A percentile compares a stretch with the other conserved stretches of the same genome.
Evolutionary conservation across 2,888 invertebrate genomes (phyloP).

Genomic region (Drosophila algonquin): DNA sequence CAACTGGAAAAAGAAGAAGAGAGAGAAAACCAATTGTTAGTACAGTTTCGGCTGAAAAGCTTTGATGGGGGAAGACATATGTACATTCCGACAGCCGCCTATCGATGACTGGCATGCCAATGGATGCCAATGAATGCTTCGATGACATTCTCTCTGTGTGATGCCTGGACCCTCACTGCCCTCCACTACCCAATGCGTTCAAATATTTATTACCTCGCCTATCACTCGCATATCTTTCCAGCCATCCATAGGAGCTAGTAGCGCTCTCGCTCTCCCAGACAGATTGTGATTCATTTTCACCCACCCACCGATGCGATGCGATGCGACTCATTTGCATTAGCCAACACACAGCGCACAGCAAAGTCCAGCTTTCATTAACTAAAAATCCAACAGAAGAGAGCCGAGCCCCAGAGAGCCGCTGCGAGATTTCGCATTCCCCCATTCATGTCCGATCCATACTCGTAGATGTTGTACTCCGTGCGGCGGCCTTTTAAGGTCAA

Average conservation of each 20-base stretch:
- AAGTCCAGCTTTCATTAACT: constrained; percentile 36
- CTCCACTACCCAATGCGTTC: constrained; percentile 15
- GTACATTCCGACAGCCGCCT: constrained; percentile 51
- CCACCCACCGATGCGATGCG: constrained; percentile 1
- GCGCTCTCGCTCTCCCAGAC: too few species aligned
- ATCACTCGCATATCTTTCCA: background rate
- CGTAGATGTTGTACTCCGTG: constrained; percentile 23
- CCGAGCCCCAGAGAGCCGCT: background rate
- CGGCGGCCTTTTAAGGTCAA: constrained; percentile 35
- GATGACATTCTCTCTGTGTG: constrained; percentile 5
- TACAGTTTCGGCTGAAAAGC: background rate
- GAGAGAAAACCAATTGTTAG: constrained; percentile 3
- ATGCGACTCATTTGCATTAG: constrained; percentile 33
- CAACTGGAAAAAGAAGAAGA: constrained; percentile 36
- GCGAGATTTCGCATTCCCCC: background rate
- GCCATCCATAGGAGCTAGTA: constrained; percentile 4
- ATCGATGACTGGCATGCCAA: constrained; percentile 27
- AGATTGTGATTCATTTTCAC: constrained; percentile 29
- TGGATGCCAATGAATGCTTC: constrained; percentile 1
- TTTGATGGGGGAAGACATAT: background rate
- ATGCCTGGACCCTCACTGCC: constrained; percentile 17
- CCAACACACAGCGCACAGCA: constrained; percentile 10
- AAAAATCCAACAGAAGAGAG: background rate
- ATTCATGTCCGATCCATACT: constrained; percentile 22
- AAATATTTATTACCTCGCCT: constrained; percentile 4